Conservation (phyloP, 2,888 invertebrate genomes). For the Pterostichus niger region DNA sequence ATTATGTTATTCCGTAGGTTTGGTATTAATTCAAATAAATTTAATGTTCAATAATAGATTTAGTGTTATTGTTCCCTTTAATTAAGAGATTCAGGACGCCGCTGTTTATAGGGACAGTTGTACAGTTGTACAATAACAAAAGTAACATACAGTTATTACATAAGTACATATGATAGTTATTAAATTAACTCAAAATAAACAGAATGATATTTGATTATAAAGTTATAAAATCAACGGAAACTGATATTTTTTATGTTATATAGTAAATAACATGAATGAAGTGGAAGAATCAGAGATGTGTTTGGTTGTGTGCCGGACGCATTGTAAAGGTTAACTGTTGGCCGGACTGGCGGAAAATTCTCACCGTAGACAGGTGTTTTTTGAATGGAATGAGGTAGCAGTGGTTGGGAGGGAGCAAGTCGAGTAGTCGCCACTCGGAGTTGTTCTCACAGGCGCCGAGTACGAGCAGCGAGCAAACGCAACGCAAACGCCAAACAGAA, state of each 20-base stretch:
- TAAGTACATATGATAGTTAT: constrained; percentile 64
- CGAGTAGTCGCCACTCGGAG: constrained; percentile 70
- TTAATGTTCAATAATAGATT: background rate
- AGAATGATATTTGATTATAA: constrained; percentile 52
- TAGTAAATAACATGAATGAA: constrained; percentile 38
- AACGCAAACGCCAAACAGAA: constrained; percentile 53
- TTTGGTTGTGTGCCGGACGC: constrained; percentile 9
- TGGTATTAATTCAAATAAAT: background rate
- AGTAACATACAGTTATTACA: constrained; percentile 66
- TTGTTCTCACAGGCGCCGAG: constrained; percentile 69
- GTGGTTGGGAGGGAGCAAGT: constrained; percentile 74
- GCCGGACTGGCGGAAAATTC: constrained; percentile 84
- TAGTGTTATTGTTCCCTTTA: background rate
- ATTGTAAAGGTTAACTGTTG: constrained; percentile 74
- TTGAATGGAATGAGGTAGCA: constrained; percentile 83
- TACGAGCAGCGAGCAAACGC: constrained; percentile 32
- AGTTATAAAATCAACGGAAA: constrained; percentile 35
- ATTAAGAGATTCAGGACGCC: constrained; percentile 35
- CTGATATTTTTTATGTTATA: constrained; percentile 2
- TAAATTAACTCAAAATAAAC: constrained; percentile 48
- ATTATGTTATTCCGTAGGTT: too few relatives aligned
- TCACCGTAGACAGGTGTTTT: constrained; percentile 88
- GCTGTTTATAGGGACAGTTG: constrained; percentile 49
- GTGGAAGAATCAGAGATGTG: constrained; percentile 17
- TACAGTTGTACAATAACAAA: constrained; percentile 65